A percentile compares a stretch with the other conserved stretches of the same genome.
phyloP scores from a whole-genome alignment of 2,888 invertebrate species.

The Nebria salina region DNA sequence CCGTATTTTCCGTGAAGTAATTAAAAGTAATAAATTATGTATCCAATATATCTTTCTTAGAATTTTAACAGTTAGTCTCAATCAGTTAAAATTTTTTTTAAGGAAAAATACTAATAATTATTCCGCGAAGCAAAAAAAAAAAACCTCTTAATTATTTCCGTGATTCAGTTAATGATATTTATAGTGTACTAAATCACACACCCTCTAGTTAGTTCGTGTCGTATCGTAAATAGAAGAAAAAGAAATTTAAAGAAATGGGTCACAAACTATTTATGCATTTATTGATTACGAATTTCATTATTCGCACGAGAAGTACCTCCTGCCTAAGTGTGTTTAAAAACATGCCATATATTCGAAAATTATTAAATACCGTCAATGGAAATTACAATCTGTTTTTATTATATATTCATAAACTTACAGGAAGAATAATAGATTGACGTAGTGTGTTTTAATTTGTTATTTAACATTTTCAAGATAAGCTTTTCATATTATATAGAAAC shows the following conservation, averaged over 20 bases:
- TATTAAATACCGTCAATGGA: background rate
- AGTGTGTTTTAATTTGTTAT: background rate
- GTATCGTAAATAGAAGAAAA: conserved; percentile 29
- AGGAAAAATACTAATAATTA: conserved; percentile 7
- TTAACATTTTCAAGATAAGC: background rate
- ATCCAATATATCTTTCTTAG: background rate
- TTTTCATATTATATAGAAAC: no score
- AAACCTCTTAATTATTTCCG: conserved; percentile 27
- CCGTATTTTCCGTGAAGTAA: no score
- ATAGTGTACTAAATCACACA: conserved; percentile 30
- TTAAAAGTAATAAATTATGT: no score
- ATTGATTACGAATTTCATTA: conserved; percentile 38
- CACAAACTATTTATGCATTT: conserved; percentile 36
- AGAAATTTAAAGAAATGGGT: conserved; percentile 39
- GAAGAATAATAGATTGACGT: background rate
- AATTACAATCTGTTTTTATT: background rate
- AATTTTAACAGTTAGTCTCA: background rate
- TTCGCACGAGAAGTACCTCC: background rate
- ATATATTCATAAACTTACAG: background rate
- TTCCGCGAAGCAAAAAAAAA: background rate
- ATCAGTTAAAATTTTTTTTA: background rate
- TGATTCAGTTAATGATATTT: conserved; percentile 27
- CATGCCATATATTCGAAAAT: background rate
- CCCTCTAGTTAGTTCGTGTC: conserved; percentile 10
- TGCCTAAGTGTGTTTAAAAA: background rate